Base-by-base conservation (phyloP, 2,888 invertebrate species). In the Conomelus anceps region DNA sequence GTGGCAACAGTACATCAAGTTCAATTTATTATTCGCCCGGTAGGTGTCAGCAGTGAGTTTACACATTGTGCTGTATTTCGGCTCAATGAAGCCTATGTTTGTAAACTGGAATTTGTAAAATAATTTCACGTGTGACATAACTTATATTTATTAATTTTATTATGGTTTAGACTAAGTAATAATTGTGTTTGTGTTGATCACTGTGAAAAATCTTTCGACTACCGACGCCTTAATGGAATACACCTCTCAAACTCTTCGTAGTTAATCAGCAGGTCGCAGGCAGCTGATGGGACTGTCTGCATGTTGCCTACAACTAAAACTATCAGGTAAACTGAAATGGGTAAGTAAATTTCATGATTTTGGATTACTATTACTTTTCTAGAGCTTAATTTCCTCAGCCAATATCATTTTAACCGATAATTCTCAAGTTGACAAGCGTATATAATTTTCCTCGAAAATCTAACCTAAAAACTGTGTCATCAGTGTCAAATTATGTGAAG, bases 221-320 rank as follows among this genome's bases (percentile, higher is more conserved):
- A 63, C 6, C 34, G 23, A 85, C 22, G 41, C 34, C 63, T 22
- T 23, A 85, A 89, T 89, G 89, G 86, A 90, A 87, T 88, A 87
- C 26, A 87, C 85, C 23, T 90, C 34, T 88, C 88, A 89, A 90
- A 84, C 85, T 90, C 87, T 88, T 90, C 88, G 41, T 90, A 90
- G 88, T 90, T 86, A 85, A 90, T 90, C 90, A 90, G 90, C 90
- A 90, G 90, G 90, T 90, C 90, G 88, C 87, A 85, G 90, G 90
- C 90, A 90, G 90, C 90, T 90, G 90, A 90, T 90, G 89, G 90
- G 89, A 87, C 90, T 89, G 90, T 90, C 90, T 90, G 90, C 90
- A 90, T 88, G 90, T 90, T 89, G 90, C 88, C 87, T 89, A 86
- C 84, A 87, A 88, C 84, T 84, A 88, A 87, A 89, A 90, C 90